Evolutionary conservation across 2,113 vertebrate species (phyloP), one percentile per base, ranked within the genome.

Genomic region (Halichoerus grypus): DNA sequence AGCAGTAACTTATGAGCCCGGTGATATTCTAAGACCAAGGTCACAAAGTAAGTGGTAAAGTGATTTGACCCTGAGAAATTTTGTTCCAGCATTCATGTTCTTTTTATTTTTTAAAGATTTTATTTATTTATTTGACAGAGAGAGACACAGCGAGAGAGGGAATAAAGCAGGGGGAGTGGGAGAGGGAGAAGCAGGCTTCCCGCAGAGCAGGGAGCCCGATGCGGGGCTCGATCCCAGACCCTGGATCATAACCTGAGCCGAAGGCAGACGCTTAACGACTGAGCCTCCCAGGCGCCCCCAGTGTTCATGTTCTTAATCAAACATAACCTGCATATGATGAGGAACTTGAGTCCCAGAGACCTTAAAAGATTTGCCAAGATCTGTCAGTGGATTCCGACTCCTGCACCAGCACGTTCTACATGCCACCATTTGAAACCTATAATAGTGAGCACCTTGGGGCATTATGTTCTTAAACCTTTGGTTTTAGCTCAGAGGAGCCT

Each of bases 21-120:
- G 39, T 13, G 51, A 31, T 65, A n/a, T 36, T 63, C 33, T 39
- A 86, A 51, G n/a, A 63, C 15, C 63, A 71, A 39, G 8, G 4
- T 69, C 42, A 85, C 76, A 92, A 89, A 96, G 12, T n/a, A 82
- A 92, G 69, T 92, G 46, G 51, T 19, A 36, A 83, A 61, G 42
- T 95, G n/a, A 82, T 67, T 3, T 91, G 82, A 72, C 5, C 46
- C 26, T 55, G 46, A 89, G 42, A 81, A 85, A 72, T 83, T 46
- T 82, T 69, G 18, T 31, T 87, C 9, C 49, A 36, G 82, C 49
- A 18, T 82, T 65, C 31, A 59, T 77, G 16, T 33, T 77, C 57
- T 97, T 82, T 46, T 46, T 82, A 7, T 46, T 46, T 46, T 46
- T 46, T 46, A 46, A 46, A 46, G 46, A 46, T 46, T 46, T 46